A percentile compares a stretch with the other conserved stretches of the same genome.
phyloP scores from a whole-genome alignment of 2,888 invertebrate genomes.

The Eilema sororculum region DNA sequence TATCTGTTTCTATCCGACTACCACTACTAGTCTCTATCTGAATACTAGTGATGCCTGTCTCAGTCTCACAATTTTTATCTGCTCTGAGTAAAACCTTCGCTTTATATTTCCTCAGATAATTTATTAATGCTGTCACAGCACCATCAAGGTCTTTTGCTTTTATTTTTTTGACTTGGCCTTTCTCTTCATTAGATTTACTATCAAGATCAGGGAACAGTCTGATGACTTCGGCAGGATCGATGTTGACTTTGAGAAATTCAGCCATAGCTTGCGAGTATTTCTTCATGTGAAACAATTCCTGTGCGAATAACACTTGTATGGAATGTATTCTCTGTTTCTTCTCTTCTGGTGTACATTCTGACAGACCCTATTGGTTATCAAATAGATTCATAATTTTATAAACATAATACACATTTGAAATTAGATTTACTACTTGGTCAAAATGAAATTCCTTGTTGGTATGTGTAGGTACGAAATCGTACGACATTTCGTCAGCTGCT shows the following conservation, averaged over 20 bases:
- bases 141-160: conserved; percentile 95
- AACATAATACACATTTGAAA: background rate
- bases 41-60: conserved; percentile 46
- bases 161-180: conserved; percentile 80
- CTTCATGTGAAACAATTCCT: conserved; percentile 96
- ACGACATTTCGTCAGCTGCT: too few relatives aligned
- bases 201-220: conserved; percentile 96
- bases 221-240: conserved; percentile 98
- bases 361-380: conserved; percentile 89
- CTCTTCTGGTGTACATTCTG: conserved; percentile 93
- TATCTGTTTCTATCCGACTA: conserved; percentile 67
- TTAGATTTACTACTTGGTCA: background rate
- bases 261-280: conserved; percentile 96
- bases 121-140: conserved; percentile 95
- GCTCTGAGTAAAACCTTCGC: conserved; percentile 76
- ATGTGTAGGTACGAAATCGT: background rate
- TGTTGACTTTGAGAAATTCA: conserved; percentile 95
- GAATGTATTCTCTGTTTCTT: conserved; percentile 93
- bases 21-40: conserved; percentile 51
- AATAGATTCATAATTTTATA: background rate
- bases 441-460: background rate
- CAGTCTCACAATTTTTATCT: conserved; percentile 53
- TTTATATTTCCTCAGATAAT: conserved; percentile 94
- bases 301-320: conserved; percentile 96
- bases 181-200: conserved; percentile 72